Percentiles rank a stretch among this genome's conserved stretches.
Conservation (phyloP, 2,888 invertebrate genomes). For the Elysia crispata region DNA sequence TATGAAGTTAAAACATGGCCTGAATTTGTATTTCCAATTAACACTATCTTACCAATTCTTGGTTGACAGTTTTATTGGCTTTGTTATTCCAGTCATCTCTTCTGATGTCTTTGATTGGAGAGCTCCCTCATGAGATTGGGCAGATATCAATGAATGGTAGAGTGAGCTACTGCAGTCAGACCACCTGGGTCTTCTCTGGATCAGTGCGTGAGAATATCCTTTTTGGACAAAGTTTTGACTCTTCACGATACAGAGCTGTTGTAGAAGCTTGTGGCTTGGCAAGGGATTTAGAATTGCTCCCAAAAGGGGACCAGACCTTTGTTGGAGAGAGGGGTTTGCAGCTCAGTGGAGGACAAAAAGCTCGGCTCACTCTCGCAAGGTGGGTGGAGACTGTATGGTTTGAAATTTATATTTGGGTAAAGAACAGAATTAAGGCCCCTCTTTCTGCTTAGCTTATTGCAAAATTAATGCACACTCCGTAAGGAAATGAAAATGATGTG, state of each 20-base stretch:
- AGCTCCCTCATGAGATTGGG: conserved; percentile 82
- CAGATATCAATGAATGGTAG: conserved; percentile 82
- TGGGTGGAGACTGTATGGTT: conserved; percentile 19
- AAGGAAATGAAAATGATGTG: too few species aligned
- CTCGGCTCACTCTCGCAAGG: conserved; percentile 84
- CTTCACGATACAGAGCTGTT: conserved; percentile 79
- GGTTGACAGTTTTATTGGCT: background rate
- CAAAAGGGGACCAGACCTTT: conserved; percentile 88
- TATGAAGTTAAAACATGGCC: background rate
- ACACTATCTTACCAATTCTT: too few species aligned
- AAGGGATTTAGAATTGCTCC: conserved; percentile 85
- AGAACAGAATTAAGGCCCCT: too few species aligned
- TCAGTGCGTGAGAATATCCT: conserved; percentile 93
- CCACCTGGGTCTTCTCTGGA: conserved; percentile 85
- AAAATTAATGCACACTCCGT: too few species aligned
- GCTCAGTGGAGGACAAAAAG: conserved; percentile 91
- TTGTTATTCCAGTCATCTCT: conserved; percentile 66
- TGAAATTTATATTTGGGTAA: background rate
- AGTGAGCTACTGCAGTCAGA: conserved; percentile 85
- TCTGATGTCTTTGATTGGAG: conserved; percentile 83
- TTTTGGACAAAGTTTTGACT: conserved; percentile 85
- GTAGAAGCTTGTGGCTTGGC: conserved; percentile 82
- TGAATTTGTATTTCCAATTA: background rate
- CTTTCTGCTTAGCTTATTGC: too few species aligned
- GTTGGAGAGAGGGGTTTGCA: conserved; percentile 92